Percentiles rank a stretch among this genome's conserved stretches.
Evolutionary conservation across 2,113 vertebrate genomes (phyloP).

Genomic region (Poecilia latipinna): DNA sequence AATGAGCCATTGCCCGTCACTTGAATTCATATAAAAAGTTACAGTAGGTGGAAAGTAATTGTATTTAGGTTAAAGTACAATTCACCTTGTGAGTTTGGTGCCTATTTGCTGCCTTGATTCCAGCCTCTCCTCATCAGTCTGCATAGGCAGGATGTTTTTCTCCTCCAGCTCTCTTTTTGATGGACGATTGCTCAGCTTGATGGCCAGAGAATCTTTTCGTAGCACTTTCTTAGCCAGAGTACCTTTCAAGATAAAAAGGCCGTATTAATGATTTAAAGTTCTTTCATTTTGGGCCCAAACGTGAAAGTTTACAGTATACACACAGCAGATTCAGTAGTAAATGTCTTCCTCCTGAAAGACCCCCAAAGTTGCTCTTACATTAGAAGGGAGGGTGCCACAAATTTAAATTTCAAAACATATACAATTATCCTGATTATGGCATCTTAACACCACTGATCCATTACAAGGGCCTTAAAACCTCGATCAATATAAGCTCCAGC

Average conservation of each 20-base stretch:
- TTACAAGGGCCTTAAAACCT: too few relatives aligned
- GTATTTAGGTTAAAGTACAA: neutral
- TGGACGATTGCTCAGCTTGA: conserved; percentile 98
- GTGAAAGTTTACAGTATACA: neutral
- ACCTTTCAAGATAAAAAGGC: conserved; percentile 74
- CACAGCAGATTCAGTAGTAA: too few relatives aligned
- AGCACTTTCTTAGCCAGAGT: conserved; percentile 94
- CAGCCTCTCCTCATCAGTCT: conserved; percentile 94
- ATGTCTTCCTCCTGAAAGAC: too few relatives aligned
- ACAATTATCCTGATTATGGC: too few relatives aligned
- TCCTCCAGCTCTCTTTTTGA: conserved; percentile 96
- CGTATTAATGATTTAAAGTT: neutral
- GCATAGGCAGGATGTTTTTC: conserved; percentile 97
- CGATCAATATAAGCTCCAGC: neutral
- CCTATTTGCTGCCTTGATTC: conserved; percentile 97
- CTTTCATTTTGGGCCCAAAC: neutral
- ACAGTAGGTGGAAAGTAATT: conserved; percentile 5
- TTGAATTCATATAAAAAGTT: neutral
- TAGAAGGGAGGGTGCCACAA: too few relatives aligned
- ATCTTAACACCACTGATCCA: too few relatives aligned
- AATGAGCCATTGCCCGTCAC: conserved; percentile 6
- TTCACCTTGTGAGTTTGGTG: conserved; percentile 95
- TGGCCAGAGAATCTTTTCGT: conserved; percentile 96
- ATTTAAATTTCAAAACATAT: too few relatives aligned
- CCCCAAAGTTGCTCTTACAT: too few relatives aligned